A percentile compares a stretch with the other conserved stretches of the same genome.
These are phyloP conservation scores for Sinocyclocheilus anshuiensis DNA, from an alignment of 2,113 vertebrate species.

Conservation along the genomic window DNA sequence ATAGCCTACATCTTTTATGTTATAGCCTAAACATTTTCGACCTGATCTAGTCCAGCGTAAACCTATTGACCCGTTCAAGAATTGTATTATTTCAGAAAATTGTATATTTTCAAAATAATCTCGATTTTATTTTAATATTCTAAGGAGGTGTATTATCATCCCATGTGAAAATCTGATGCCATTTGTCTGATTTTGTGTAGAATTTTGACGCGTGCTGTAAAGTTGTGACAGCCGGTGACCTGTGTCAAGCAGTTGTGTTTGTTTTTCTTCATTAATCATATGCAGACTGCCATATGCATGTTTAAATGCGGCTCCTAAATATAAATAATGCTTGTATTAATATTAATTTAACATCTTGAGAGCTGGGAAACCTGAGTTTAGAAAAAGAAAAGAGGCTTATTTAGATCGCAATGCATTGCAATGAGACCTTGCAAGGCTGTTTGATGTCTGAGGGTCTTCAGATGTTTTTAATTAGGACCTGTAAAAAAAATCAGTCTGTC, in stretches of 20 bases:
- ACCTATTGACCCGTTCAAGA: background rate
- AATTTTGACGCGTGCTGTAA: background rate
- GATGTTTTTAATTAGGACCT: constrained; percentile 94
- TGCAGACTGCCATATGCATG: background rate
- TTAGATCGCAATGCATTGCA: constrained; percentile 60
- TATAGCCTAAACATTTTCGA: background rate
- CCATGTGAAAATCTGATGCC: background rate
- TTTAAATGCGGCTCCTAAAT: background rate
- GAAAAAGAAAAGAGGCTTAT: constrained; percentile 24
- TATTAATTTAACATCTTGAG: constrained; percentile 4
- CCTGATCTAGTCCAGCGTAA: constrained; percentile 62
- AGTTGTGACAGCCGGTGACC: constrained; percentile 39
- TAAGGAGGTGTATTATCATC: background rate
- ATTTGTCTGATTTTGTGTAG: background rate
- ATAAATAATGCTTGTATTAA: constrained; percentile 1
- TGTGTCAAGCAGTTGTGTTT: constrained; percentile 25
- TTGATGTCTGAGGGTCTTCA: constrained; percentile 86
- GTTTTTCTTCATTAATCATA: background rate
- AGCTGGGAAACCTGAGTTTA: background rate
- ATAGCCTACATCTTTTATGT: constrained; percentile 32
- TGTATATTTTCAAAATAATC: background rate
- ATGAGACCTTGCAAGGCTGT: constrained; percentile 64
- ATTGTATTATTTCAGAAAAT: background rate
- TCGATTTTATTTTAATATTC: background rate
- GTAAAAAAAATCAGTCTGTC: constrained; percentile 78